Base-by-base conservation (phyloP, 2,888 invertebrate genomes). In the Lepetodrilus schrolli region DNA sequence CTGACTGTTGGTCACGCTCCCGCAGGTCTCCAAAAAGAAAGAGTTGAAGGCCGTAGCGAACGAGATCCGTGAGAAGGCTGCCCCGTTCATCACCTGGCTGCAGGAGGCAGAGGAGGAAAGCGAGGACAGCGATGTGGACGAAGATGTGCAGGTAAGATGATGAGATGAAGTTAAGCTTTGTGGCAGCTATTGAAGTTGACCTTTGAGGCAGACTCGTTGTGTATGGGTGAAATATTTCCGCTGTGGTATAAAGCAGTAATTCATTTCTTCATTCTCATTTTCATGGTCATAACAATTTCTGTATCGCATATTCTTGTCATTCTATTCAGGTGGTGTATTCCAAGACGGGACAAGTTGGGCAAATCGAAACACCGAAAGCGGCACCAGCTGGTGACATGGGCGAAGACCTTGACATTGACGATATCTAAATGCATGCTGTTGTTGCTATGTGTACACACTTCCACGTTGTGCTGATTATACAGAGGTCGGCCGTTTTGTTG, bases 41-140 rank as follows among this genome's bases (percentile, higher is more conserved):
- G 97, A 98, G 66, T 93, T 94, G 74, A 95, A 95, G 90, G 89
- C 90, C 37, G 91, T 97, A 76, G 94, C 95, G 76, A 94, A 95
- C 77, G 97, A 98, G 90, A 97, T 99, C 89, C 95, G 96, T 84
- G 94, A 95, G 80, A 95, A 95, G 88, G 98, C 97, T 70, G 94
- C 94, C 87, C 97, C 97, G 74, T 97, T 99, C 92, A 93, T 99
- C 78, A 96, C 95, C 87, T 99, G 99, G 99, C 93, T 99, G 48
- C 34, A 70, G 36, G 70, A 70, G 36, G 70, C 49, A 17, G 70
- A 70, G 23, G 70, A 70, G 36, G 70, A 70, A 30, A 36, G 20
- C 8, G 70, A 70, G 34, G 70, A 70, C 21, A 36, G 36, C 13
- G 70, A 70, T 17, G 70, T 50, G 20, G 70, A 70, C n/a, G 69